Conservation (phyloP, 2,888 invertebrate species). For the Eulithis testata region DNA sequence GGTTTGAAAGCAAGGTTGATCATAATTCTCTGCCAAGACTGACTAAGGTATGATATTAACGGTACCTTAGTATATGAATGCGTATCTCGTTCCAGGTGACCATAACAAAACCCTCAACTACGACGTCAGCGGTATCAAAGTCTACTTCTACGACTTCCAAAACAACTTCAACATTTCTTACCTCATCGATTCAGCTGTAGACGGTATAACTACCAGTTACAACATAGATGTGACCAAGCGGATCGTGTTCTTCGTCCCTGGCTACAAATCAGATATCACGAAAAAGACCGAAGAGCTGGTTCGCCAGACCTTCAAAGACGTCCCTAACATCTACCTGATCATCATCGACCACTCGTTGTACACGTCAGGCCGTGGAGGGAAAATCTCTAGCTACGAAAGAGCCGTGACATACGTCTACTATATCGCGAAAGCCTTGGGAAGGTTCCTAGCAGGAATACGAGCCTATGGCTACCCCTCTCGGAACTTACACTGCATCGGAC, state of each 20-base stretch:
- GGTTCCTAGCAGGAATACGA: conserved; percentile 61
- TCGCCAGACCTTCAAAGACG: conserved; percentile 65
- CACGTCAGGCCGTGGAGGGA: conserved; percentile 65
- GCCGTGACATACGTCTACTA: conserved; percentile 67
- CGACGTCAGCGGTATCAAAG: conserved; percentile 63
- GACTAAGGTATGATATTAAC: too few species aligned
- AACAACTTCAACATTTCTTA: conserved; percentile 68
- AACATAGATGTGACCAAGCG: conserved; percentile 66
- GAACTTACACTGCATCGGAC: conserved; percentile 72
- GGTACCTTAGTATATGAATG: too few species aligned
- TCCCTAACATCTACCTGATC: conserved; percentile 68
- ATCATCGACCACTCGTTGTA: conserved; percentile 75
- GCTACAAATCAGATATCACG: conserved; percentile 73
- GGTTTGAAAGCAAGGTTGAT: too few species aligned
- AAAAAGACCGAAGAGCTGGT: conserved; percentile 68
- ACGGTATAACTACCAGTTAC: conserved; percentile 59
- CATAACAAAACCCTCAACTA: conserved; percentile 63
- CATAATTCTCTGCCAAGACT: too few species aligned
- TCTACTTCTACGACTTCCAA: conserved; percentile 76
- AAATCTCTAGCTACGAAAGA: conserved; percentile 69
- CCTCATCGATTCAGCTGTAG: conserved; percentile 60
- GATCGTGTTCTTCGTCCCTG: conserved; percentile 75
- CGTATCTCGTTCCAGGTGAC: conserved; percentile 60
- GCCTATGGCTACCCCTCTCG: conserved; percentile 63
- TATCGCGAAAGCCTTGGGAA: conserved; percentile 65